Evolutionary conservation across 2,113 vertebrate genomes (phyloP), one percentile per base, ranked within the genome.

Genomic region (Noctilio leporinus): DNA sequence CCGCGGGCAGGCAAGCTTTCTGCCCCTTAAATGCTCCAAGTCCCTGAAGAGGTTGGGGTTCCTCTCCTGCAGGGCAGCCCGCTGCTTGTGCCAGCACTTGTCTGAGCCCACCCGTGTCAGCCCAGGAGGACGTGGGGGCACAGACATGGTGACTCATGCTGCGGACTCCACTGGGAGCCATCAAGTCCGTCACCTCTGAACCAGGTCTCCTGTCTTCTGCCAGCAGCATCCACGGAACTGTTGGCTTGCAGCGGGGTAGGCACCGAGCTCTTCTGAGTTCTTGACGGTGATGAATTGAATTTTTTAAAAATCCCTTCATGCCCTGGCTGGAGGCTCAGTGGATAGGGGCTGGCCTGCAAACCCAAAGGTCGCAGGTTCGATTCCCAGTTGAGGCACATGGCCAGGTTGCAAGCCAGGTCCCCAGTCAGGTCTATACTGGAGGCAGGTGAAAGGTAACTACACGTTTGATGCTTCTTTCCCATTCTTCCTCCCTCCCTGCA

Each of bases 31-130:
- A 35, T 51, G 51, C 20, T 2, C 1, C 11, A 33, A 24, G 38
- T 10, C 59, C 55, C 20, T 7, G 1, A 28, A 11, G 30, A 24
- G 30, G 14, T 9, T 70, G 26, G 57, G 28, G 20, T 15, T 16
- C 10, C 51, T 70, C 1, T 17, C 59, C 20, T 0, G 8, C 0
- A 0, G 15, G 0, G 22, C 12, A 20, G 7, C 47, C 53, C 2
- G 0, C 12, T 20, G 0, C 5, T 20, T 51, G 38, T 19, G 38
- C 10, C 0, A 5, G 10, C 1, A 0, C 14, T 45, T 24, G 0
- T 24, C 14, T 2, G 8, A 59, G 69, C 26, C 57, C 47, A 3
- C 4, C 59, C 2, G 4, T 17, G 47, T 15, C 49, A 5, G 14
- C 40, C 15, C 5, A 11, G 65, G 12, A 26, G 81, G 47, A 20